phyloP scores from a whole-genome alignment of 2,113 vertebrate species.

The Semicossyphus pulcher region DNA sequence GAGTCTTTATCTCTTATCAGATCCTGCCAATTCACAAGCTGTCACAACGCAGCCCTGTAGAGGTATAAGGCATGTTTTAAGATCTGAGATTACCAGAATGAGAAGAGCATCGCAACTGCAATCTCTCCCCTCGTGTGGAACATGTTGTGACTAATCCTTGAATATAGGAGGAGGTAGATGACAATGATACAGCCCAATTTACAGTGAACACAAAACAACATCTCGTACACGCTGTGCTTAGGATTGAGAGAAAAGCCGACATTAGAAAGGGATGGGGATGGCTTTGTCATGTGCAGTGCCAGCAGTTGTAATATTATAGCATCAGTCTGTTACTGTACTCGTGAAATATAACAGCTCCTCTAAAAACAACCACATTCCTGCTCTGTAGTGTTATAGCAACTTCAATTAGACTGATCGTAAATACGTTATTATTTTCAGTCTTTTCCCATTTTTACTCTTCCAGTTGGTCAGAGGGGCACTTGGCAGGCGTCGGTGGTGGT shows the following conservation, averaged over 20 bases:
- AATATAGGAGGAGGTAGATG: constrained; percentile 29
- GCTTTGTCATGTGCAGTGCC: constrained; percentile 34
- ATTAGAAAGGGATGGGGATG: constrained; percentile 41
- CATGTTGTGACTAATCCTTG: constrained; percentile 37
- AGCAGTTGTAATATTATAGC: constrained; percentile 48
- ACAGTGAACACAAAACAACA: constrained; percentile 35
- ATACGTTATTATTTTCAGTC: constrained; percentile 39
- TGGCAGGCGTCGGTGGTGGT: background rate
- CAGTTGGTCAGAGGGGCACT: constrained; percentile 4
- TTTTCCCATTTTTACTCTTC: constrained; percentile 15
- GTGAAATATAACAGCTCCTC: constrained; percentile 42
- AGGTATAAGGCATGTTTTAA: background rate
- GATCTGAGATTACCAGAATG: constrained; percentile 21
- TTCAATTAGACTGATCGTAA: constrained; percentile 54
- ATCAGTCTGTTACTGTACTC: constrained; percentile 36
- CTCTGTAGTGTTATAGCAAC: constrained; percentile 29
- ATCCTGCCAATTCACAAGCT: background rate
- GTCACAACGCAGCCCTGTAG: background rate
- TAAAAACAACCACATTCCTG: constrained; percentile 46
- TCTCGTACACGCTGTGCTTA: constrained; percentile 10
- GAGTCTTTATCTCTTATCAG: background rate
- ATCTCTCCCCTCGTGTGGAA: constrained; percentile 8
- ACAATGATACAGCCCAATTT: constrained; percentile 28
- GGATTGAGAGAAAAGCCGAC: constrained; percentile 18
- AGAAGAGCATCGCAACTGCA: background rate